A percentile compares a stretch with the other conserved stretches of the same genome.
These are phyloP conservation scores for Microplitis manilae DNA, from an alignment of 2,888 invertebrate species.

Conservation along the genomic window DNA sequence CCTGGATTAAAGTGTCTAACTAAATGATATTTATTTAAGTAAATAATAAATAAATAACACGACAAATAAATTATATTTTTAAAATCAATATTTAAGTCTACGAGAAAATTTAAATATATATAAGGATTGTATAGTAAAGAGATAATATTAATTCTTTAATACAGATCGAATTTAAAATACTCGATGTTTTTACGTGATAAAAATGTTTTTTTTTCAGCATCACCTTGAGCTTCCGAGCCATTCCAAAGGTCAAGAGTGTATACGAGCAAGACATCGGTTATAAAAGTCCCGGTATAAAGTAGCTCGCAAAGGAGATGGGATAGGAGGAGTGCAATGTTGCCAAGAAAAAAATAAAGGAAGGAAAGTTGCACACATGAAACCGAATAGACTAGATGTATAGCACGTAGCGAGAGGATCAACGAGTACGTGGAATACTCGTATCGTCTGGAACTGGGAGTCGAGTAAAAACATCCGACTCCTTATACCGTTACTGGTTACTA, in stretches of 20 bases:
- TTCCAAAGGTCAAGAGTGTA: slow-evolving; percentile 35
- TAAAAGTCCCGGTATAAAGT: slow-evolving; percentile 8
- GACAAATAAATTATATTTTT: neutral
- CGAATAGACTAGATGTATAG: slow-evolving; percentile 29
- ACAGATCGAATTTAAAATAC: slow-evolving; percentile 21
- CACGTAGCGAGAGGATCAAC: slow-evolving; percentile 30
- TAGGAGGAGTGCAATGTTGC: slow-evolving; percentile 20
- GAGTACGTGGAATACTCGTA: slow-evolving; percentile 42
- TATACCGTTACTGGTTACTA: slow-evolving; percentile 16
- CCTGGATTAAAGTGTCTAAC: slow-evolving; percentile 69
- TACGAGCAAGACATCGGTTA: slow-evolving; percentile 15
- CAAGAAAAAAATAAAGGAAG: slow-evolving; percentile 9
- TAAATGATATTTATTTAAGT: slow-evolving; percentile 62
- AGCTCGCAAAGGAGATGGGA: slow-evolving; percentile 1
- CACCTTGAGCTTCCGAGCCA: slow-evolving; percentile 20
- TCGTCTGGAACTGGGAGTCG: slow-evolving; percentile 17
- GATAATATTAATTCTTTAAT: slow-evolving; percentile 32
- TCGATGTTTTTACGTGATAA: slow-evolving; percentile 9
- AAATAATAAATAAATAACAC: slow-evolving; percentile 49
- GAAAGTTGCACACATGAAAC: neutral
- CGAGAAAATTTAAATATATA: no score
- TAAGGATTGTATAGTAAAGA: neutral
- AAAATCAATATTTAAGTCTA: neutral
- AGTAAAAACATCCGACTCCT: slow-evolving; percentile 10
- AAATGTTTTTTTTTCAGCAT: slow-evolving; percentile 18